phyloP scores from a whole-genome alignment of 2,113 vertebrate species.

The Benthochromis sp. region DNA sequence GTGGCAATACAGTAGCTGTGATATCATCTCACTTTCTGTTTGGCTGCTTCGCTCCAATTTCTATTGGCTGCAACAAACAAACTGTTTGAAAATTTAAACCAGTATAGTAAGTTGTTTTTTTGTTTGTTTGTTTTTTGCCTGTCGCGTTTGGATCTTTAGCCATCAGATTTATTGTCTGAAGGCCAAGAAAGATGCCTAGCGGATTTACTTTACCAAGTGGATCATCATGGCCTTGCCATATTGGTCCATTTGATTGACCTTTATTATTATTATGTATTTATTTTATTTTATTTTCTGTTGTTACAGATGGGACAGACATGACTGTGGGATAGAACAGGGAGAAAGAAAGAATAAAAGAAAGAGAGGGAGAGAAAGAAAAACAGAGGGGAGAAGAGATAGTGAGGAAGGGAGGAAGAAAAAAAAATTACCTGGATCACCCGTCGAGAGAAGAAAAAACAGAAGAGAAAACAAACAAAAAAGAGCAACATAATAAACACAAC shows the following conservation, averaged over 20 bases:
- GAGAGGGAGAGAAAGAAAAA: neutral
- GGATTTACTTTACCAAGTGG: neutral
- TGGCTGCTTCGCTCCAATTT: neutral
- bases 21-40: neutral
- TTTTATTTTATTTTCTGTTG: neutral
- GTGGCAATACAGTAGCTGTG: neutral
- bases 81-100: neutral
- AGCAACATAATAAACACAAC: neutral
- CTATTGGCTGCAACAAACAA: neutral
- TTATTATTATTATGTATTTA: neutral
- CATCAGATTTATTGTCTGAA: neutral
- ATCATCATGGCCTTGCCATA: neutral
- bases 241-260: neutral
- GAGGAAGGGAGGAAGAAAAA: neutral
- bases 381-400: neutral
- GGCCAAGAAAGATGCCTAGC: neutral
- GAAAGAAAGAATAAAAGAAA: neutral
- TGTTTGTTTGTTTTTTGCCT: neutral
- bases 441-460: neutral
- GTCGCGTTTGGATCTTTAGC: neutral
- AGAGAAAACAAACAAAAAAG: neutral
- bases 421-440: rapidly evolving
- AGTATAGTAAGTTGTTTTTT: neutral
- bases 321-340: neutral
- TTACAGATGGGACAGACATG: neutral